phyloP scores from a whole-genome alignment of 2,888 invertebrate species.

The Harpalus rufipes region DNA sequence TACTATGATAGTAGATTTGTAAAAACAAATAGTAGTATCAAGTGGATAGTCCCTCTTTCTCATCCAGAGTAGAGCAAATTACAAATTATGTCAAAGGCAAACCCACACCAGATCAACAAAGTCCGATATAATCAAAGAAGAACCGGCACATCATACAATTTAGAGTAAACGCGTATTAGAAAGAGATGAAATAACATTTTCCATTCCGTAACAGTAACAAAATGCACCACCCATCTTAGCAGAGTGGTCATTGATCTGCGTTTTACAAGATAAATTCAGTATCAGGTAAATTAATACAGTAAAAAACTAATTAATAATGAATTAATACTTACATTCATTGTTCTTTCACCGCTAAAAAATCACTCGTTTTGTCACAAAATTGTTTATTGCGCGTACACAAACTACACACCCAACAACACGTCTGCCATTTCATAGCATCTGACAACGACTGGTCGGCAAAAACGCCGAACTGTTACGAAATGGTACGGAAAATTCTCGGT shows the following conservation, averaged over 20 bases:
- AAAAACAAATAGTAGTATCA: conserved; percentile 56
- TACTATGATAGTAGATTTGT: conserved; percentile 19
- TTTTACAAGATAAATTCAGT: conserved; percentile 70
- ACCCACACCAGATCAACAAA: conserved; percentile 69
- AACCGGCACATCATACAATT: conserved; percentile 67
- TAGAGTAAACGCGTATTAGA: conserved; percentile 68
- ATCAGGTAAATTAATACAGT: not conserved
- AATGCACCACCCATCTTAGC: conserved; percentile 73
- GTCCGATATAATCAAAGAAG: conserved; percentile 67
- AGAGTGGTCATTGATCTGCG: conserved; percentile 76
- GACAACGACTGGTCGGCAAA: conserved; percentile 68
- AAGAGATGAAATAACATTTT: conserved; percentile 58
- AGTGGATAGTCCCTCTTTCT: conserved; percentile 40
- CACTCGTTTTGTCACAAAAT: conserved; percentile 65
- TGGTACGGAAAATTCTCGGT: conserved; percentile 56
- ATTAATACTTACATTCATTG: conserved; percentile 69
- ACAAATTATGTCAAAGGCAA: conserved; percentile 70
- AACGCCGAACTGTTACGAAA: conserved; percentile 65
- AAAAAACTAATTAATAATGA: conserved; percentile 20
- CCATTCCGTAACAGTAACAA: conserved; percentile 65
- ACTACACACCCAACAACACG: conserved; percentile 68
- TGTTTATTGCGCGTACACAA: conserved; percentile 67
- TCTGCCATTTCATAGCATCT: conserved; percentile 68
- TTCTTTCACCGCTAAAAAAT: conserved; percentile 63
- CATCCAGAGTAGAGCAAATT: conserved; percentile 63